phyloP scores from a whole-genome alignment of 1,140 invertebrate species.

The Drosophila elegans region DNA sequence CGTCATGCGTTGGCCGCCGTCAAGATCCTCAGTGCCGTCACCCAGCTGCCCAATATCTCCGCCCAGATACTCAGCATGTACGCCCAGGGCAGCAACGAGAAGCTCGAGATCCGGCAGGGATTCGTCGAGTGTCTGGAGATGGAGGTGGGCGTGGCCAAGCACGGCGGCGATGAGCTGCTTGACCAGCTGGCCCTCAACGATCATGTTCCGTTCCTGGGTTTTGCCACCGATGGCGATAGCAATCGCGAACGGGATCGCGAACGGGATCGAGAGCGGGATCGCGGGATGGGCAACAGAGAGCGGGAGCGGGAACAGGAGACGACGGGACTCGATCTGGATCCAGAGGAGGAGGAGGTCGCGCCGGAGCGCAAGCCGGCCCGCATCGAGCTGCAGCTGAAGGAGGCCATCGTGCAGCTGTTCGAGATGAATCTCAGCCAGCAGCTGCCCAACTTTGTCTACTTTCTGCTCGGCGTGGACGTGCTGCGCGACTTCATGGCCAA shows the following conservation, averaged over 20 bases:
- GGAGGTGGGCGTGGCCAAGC: constrained; percentile 85
- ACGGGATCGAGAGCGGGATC: neutral
- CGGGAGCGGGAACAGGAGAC: neutral
- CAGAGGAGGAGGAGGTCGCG: constrained; percentile 59
- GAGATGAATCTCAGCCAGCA: constrained; percentile 91
- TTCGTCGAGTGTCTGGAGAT: constrained; percentile 95
- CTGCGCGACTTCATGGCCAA: constrained; percentile 86
- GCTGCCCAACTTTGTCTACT: constrained; percentile 94
- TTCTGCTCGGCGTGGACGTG: constrained; percentile 94
- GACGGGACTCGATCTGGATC: neutral
- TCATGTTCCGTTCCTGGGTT: constrained; percentile 17
- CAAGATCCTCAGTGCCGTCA: constrained; percentile 89
- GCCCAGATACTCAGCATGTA: constrained; percentile 90
- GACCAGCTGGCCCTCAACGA: constrained; percentile 24
- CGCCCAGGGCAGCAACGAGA: constrained; percentile 86
- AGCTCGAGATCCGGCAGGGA: constrained; percentile 89
- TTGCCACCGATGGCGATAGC: constrained; percentile 3
- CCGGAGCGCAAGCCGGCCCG: constrained; percentile 59
- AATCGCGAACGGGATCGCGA: neutral
- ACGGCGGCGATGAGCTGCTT: constrained; percentile 22
- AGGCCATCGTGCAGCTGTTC: constrained; percentile 90
- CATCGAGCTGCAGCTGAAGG: constrained; percentile 86
- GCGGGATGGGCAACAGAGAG: neutral
- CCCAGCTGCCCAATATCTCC: constrained; percentile 88
- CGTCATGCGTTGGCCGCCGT: constrained; percentile 90